Evolutionary conservation across 2,113 vertebrate genomes (phyloP), one percentile per base, ranked within the genome.

Genomic region (Setophaga kirtlandii): DNA sequence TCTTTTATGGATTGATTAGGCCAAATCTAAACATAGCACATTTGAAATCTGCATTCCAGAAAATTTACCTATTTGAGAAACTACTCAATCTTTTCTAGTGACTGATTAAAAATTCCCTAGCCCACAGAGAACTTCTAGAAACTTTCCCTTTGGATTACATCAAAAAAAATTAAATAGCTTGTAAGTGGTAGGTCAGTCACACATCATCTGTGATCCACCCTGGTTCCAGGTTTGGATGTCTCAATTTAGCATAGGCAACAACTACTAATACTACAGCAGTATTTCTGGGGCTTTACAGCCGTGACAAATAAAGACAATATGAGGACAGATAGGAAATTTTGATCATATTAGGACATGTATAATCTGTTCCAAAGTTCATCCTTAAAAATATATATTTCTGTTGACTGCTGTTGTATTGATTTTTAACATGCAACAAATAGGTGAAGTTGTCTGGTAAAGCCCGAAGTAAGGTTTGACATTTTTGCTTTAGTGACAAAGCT

Each of bases 131-230:
- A 35, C 4, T 20, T 5, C 22, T 19, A 73, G 23, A 80, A 77
- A 39, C 7, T 46, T 93, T 74, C 15, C 18, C 37, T 76, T 85
- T 37, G 25, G 4, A 53, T 73, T 73, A 23, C 5, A 58, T 27
- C 16, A 27, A 58, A 89, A 78, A 82, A 79, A 82, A 64, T 15
- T 11, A 37, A 76, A 62, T n/a, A 53, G 5, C 11, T 73, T 67
- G 4, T 24, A 44, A 21, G 4, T 58, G 17, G 5, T 58, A 56
- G 92, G 4, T 56, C 11, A 12, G 3, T 53, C 0, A 0, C 11
- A 28, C 3, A 5, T 52, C n/a, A 55, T 67, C 50, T 63, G 52
- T n/a, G 24, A 50, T 83, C 4, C 11, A 46, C 3, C 5, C 13
- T 78, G 12, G 20, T 58, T 91, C 7, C 53, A 77, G n/a, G 14